Conservation (phyloP, 2,888 invertebrate genomes). For the Parnassius glacialis region DNA sequence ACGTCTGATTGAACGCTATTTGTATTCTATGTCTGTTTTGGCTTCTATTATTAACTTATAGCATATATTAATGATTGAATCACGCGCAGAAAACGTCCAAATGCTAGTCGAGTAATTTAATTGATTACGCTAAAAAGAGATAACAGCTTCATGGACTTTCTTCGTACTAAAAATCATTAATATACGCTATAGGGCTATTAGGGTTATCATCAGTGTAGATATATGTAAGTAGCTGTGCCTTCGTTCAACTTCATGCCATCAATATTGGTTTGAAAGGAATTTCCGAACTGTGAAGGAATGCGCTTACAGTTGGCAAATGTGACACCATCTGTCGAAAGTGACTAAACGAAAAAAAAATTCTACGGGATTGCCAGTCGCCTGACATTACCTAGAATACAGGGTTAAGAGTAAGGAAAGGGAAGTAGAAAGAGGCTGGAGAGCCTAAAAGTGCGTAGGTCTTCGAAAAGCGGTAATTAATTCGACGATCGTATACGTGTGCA, state of each 20-base stretch:
- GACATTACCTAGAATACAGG: constrained; percentile 62
- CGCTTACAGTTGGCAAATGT: constrained; percentile 38
- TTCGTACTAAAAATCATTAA: constrained; percentile 13
- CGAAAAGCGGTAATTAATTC: constrained; percentile 63
- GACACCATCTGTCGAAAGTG: constrained; percentile 23
- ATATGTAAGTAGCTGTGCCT: constrained; percentile 78
- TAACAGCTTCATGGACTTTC: background rate
- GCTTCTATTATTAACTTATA: constrained; percentile 58
- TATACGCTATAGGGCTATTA: constrained; percentile 21
- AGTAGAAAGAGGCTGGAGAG: constrained; percentile 51
- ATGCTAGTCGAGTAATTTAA: background rate
- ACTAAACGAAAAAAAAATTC: constrained; percentile 38
- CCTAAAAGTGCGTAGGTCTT: constrained; percentile 61
- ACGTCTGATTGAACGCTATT: constrained; percentile 71
- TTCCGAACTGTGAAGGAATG: constrained; percentile 38
- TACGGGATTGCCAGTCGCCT: constrained; percentile 33
- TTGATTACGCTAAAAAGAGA: background rate
- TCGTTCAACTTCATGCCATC: constrained; percentile 73
- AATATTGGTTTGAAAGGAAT: constrained; percentile 37
- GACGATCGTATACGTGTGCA: constrained; percentile 78
- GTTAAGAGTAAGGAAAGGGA: constrained; percentile 55
- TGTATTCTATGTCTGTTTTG: constrained; percentile 75
- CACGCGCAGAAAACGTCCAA: no score
- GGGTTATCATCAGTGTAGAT: constrained; percentile 63
- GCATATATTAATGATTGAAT: background rate